Conservation (phyloP, 2,113 vertebrate genomes). For the Sinocyclocheilus grahami region DNA sequence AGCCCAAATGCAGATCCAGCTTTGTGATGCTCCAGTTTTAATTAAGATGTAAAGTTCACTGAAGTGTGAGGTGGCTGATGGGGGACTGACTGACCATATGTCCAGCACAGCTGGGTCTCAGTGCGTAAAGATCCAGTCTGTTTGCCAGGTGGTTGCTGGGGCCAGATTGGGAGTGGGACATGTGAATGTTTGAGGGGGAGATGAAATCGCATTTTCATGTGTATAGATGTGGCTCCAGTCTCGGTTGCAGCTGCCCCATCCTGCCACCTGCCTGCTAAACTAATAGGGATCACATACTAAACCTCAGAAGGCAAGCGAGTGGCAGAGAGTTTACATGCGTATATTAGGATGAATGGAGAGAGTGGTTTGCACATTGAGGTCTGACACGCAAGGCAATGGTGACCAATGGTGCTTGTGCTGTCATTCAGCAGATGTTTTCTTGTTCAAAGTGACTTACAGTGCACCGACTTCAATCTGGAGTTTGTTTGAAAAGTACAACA, state of each 20-base stretch:
- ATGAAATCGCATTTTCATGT: constrained; percentile 79
- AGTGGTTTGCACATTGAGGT: constrained; percentile 66
- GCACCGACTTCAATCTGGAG: not conserved
- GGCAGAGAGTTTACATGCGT: constrained; percentile 64
- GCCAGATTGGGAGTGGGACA: constrained; percentile 67
- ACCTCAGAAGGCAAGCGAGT: constrained; percentile 65
- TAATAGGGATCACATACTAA: constrained; percentile 76
- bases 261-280: constrained; percentile 81
- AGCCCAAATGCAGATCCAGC: not conserved
- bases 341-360: constrained; percentile 76
- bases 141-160: constrained; percentile 73
- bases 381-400: constrained; percentile 50
- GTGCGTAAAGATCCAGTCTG: constrained; percentile 58
- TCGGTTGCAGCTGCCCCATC: constrained; percentile 74
- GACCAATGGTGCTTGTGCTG: constrained; percentile 6
- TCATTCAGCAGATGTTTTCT: constrained; percentile 27
- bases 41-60: constrained; percentile 49
- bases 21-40: constrained; percentile 28
- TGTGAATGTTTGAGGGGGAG: constrained; percentile 61
- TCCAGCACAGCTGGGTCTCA: constrained; percentile 47
- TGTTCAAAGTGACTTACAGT: not conserved
- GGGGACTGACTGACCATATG: constrained; percentile 49
- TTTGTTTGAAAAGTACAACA: not conserved
- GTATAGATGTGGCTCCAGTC: constrained; percentile 67
- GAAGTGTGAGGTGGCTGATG: constrained; percentile 25